Percentiles rank a stretch among this genome's conserved stretches.
Conservation (phyloP, 2,113 vertebrate species). For the Eclectus roratus region DNA sequence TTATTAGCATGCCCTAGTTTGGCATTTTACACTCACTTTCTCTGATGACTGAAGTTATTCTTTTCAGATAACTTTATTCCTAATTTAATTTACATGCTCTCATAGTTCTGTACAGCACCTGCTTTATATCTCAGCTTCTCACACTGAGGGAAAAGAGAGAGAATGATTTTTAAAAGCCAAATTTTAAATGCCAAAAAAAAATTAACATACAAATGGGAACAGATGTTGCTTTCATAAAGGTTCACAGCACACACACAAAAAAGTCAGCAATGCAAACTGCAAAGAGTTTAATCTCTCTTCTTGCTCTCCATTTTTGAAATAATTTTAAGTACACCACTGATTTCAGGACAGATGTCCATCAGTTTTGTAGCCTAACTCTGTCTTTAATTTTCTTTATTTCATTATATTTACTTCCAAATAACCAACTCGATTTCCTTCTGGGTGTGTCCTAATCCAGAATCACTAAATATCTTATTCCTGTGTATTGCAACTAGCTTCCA, state of each 20-base stretch:
- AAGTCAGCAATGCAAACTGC: background rate
- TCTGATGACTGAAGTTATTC: background rate
- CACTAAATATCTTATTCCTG: background rate
- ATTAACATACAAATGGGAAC: conserved; percentile 66
- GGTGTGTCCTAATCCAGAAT: background rate
- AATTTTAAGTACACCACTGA: background rate
- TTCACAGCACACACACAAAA: background rate
- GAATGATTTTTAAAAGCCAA: conserved; percentile 28
- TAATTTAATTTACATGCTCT: background rate
- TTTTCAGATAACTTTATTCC: background rate
- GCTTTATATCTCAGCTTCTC: conserved; percentile 31
- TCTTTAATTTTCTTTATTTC: background rate
- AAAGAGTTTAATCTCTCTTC: background rate
- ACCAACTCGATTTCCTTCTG: background rate
- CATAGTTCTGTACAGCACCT: conserved; percentile 5
- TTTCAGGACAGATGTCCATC: background rate
- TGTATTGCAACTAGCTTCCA: background rate
- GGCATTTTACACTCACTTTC: background rate
- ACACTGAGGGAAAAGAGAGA: background rate
- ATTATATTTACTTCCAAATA: background rate
- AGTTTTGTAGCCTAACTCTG: background rate
- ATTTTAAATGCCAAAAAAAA: conserved; percentile 39
- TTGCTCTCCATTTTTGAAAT: background rate
- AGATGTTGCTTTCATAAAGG: conserved; percentile 62
- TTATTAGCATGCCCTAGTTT: background rate